Evolutionary conservation across 2,888 invertebrate genomes (phyloP), one percentile per base, ranked within the genome.

Genomic region (Apamea monoglypha): DNA sequence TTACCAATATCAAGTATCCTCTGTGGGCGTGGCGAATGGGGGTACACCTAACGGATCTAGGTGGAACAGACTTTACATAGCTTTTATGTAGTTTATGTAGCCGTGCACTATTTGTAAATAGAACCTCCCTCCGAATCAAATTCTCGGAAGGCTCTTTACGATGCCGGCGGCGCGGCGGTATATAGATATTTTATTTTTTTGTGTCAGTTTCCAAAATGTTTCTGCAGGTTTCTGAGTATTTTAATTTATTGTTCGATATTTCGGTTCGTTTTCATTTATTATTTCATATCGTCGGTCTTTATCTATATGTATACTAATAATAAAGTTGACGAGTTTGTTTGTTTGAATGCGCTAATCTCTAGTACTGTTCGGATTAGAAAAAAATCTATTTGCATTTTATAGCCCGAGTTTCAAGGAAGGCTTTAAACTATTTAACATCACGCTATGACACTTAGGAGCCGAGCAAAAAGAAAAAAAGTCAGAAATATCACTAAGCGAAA

Each of bases 1-100:
- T 44, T 32, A 64, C 61, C n/a, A 80, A 56, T 44, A n/a, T n/a
- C n/a, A n/a, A n/a, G 59, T 5, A 50, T 3, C 8, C 6, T 16
- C 1, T 16, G 50, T 69, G 63, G 78, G 83, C 78, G 83, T 56
- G 78, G 16, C 68, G 10, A 47, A 50, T 56, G 67, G 61, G 67
- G 32, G 77, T 61, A 71, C 67, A 47, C 29, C 18, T 61, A 44
- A 14, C 32, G 21, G 25, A 32, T 76, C 32, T 68, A 56, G 44
- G 21, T 61, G 68, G 6, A 61, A n/a, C 16, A n/a, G 25, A 5
- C 21, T 32, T 66, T 32, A 82, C 21, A 25, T 59, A 56, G 7
- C 7, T n/a, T n/a, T n/a, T n/a, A n/a, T 56, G n/a, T 56, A 56
- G 56, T n/a, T 56, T 59, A 32, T 63, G 63, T 44, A 66, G 21